phyloP scores from a whole-genome alignment of 2,113 vertebrate species.

The Penelope pileata region DNA sequence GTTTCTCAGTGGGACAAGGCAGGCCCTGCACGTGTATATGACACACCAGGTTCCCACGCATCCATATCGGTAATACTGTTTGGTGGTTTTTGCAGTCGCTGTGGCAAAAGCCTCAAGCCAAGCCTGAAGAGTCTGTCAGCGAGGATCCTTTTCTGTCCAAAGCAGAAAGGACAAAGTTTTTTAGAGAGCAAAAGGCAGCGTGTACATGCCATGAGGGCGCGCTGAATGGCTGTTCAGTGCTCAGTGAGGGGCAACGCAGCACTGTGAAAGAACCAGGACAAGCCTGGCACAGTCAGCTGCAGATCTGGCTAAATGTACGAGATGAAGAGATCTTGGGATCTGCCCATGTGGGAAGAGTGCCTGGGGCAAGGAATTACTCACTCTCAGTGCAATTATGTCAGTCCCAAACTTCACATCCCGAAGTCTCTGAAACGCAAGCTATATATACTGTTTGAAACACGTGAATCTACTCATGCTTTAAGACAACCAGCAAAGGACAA shows the following conservation, averaged over 20 bases:
- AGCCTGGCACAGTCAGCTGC: not conserved
- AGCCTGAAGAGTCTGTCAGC: not conserved
- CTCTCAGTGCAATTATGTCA: not conserved
- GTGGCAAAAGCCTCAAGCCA: not conserved
- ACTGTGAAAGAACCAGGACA: not conserved
- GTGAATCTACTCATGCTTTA: not conserved
- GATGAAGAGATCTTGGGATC: not conserved
- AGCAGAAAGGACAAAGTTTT: not conserved
- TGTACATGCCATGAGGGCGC: fast-evolving
- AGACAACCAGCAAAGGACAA: not conserved
- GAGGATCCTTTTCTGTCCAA: not conserved
- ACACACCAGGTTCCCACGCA: not conserved
- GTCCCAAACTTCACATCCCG: not conserved
- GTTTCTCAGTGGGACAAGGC: not conserved
- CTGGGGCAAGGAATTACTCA: not conserved
- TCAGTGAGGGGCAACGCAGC: not conserved
- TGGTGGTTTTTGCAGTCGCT: too few species aligned
- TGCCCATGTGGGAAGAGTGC: not conserved
- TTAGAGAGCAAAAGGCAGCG: not conserved
- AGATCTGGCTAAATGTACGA: not conserved
- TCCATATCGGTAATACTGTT: not conserved
- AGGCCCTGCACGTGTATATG: not conserved
- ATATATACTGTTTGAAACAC: fast-evolving
- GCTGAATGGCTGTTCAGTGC: not conserved
- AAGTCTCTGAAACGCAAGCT: not conserved